Conservation (phyloP, 2,888 invertebrate genomes). For the Ptychoptera albimana region DNA sequence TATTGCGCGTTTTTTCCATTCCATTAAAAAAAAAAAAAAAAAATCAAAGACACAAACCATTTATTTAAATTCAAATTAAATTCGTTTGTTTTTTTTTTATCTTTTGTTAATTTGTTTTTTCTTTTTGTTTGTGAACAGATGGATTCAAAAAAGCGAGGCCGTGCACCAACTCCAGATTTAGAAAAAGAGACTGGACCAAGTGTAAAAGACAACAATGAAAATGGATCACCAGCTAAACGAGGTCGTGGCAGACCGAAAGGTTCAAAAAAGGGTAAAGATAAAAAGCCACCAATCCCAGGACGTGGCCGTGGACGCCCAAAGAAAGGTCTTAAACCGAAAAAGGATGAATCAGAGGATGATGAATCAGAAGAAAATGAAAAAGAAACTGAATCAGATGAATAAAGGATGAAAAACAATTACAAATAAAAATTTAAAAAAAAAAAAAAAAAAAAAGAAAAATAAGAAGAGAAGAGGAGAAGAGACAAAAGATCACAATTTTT, state of each 20-base stretch:
- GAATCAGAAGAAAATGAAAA: constrained; percentile 14
- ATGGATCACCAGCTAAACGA: constrained; percentile 37
- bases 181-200: constrained; percentile 28
- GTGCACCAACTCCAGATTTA: constrained; percentile 27
- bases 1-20: too few species aligned
- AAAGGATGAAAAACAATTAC: constrained; percentile 1
- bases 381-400: constrained; percentile 15
- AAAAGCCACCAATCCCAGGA: constrained; percentile 4
- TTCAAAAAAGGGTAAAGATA: constrained; percentile 32
- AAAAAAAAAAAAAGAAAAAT: not conserved
- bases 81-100: too few species aligned
- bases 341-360: constrained; percentile 15
- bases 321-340: constrained; percentile 2
- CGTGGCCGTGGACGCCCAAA: constrained; percentile 5
- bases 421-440: not conserved
- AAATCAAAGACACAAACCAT: too few species aligned
- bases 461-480: not conserved
- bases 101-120: too few species aligned
- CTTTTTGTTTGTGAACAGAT: not conserved
- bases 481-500: too few species aligned
- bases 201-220: constrained; percentile 36
- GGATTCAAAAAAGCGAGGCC: constrained; percentile 34
- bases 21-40: too few species aligned
- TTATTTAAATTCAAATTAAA: too few species aligned
- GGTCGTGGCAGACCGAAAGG: constrained; percentile 40